Conservation (phyloP, 2,888 invertebrate genomes). For the Tinea pellionella region DNA sequence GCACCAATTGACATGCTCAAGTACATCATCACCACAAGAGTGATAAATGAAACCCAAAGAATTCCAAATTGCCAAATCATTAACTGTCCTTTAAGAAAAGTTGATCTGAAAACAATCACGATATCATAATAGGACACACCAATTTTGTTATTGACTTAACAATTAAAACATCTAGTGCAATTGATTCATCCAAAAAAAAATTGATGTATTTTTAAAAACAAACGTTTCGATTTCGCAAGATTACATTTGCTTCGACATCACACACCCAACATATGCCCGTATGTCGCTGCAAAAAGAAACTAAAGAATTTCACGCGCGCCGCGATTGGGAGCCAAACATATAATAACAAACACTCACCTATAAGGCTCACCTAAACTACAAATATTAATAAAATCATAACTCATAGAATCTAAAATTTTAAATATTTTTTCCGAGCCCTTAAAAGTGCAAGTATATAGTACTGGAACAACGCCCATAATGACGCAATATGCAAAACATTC, state of each 20-base stretch:
- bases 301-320: too few relatives aligned
- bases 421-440: conserved; percentile 26
- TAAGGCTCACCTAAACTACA: conserved; percentile 29
- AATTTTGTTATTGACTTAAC: too few relatives aligned
- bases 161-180: too few relatives aligned
- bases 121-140: too few relatives aligned
- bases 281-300: too few relatives aligned
- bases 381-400: conserved; percentile 33
- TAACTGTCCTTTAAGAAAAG: conserved; percentile 38
- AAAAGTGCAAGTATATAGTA: conserved; percentile 27
- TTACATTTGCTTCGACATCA: too few relatives aligned
- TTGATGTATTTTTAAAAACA: too few relatives aligned
- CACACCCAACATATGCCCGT: too few relatives aligned
- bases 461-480: conserved; percentile 28
- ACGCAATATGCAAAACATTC: conserved; percentile 42
- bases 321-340: too few relatives aligned
- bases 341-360: conserved; percentile 35
- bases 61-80: conserved; percentile 39
- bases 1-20: conserved; percentile 24
- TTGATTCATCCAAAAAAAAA: too few relatives aligned
- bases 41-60: conserved; percentile 29
- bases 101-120: conserved; percentile 36
- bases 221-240: too few relatives aligned
- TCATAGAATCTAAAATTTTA: conserved; percentile 30
- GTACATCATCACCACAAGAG: conserved; percentile 22